Conservation (phyloP, 2,888 invertebrate species). For the Blastobasis adustella region DNA sequence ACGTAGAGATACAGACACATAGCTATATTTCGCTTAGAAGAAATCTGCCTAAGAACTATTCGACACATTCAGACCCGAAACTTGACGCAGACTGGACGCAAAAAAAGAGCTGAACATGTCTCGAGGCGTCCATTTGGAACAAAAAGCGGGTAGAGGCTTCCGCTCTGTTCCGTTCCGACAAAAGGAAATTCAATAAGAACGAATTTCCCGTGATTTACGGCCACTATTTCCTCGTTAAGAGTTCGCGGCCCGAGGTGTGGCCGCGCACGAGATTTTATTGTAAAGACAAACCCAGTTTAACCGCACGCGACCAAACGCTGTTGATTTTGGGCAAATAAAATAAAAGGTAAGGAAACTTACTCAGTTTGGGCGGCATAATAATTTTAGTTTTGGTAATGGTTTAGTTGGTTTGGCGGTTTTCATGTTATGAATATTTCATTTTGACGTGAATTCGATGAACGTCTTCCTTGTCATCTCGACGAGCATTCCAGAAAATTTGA, state of each 20-base stretch:
- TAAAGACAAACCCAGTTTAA: constrained; percentile 43
- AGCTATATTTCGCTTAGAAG: no score
- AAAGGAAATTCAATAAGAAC: constrained; percentile 73
- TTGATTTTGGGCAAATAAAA: background rate
- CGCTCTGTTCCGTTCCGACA: constrained; percentile 38
- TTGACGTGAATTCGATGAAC: background rate
- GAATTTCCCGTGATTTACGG: constrained; percentile 72
- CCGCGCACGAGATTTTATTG: constrained; percentile 47
- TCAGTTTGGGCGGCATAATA: background rate
- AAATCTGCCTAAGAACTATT: no score
- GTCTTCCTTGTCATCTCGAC: background rate
- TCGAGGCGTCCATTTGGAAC: constrained; percentile 50
- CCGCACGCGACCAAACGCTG: background rate
- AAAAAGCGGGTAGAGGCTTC: constrained; percentile 59
- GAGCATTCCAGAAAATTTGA: background rate
- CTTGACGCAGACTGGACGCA: no score
- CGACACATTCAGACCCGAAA: no score
- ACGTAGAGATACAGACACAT: no score
- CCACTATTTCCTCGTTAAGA: constrained; percentile 72
- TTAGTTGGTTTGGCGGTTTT: no score
- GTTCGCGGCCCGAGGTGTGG: constrained; percentile 53
- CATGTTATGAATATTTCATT: background rate
- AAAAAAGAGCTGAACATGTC: constrained; percentile 30
- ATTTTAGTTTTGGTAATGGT: background rate
- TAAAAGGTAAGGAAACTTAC: background rate